Evolutionary conservation across 2,797 vertebrate species (phyloP).

Genomic region (Mionectes olivaceus): DNA sequence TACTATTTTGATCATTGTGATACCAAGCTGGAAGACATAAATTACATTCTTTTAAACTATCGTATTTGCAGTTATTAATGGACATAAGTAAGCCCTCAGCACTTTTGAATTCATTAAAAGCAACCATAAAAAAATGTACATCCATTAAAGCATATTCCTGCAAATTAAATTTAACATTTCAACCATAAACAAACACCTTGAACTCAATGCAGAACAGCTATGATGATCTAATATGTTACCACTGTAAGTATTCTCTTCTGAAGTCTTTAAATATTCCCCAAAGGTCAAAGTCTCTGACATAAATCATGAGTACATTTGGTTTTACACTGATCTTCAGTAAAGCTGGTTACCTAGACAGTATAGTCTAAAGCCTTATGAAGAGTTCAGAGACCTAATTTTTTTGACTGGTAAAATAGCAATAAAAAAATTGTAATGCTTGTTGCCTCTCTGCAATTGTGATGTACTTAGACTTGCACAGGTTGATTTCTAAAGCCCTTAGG

Average conservation of each 20-base stretch:
- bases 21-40: not conserved
- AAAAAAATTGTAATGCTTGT: not conserved
- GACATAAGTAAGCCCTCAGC: not conserved
- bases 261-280: not conserved
- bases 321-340: not conserved
- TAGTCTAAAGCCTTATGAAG: not conserved
- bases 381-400: not conserved
- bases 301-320: not conserved
- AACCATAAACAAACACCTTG: not conserved
- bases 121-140: not conserved
- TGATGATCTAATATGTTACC: not conserved
- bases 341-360: not conserved
- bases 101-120: not conserved
- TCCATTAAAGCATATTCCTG: not conserved
- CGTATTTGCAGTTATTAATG: not conserved
- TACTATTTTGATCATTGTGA: not conserved
- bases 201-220: not conserved
- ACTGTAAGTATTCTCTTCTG: not conserved
- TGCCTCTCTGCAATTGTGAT: not conserved
- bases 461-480: not conserved
- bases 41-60: not conserved
- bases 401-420: not conserved
- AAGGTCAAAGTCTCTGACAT: not conserved
- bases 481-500: not conserved
- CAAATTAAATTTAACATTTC: not conserved